Base-by-base conservation (phyloP, 2,113 vertebrate genomes). In the Urocitellus parryii region DNA sequence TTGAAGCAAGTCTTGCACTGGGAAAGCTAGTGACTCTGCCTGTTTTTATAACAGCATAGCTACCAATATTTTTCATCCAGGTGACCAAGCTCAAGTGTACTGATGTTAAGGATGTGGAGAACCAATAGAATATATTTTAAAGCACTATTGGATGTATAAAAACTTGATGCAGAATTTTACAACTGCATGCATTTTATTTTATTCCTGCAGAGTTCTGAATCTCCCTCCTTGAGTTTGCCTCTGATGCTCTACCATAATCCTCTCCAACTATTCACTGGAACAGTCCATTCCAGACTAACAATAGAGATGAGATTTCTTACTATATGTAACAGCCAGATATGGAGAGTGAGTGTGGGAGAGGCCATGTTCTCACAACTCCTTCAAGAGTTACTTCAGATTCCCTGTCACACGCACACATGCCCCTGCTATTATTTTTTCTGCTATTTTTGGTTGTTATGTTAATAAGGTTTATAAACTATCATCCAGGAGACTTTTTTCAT, bases 401-500 rank as follows among this genome's bases (percentile, higher is more conserved):
- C 45, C 78, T 22, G 12, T 6, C 10, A 27, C 16, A 56, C 18
- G 25, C 27, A 32, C 58, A 61, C 22, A 81, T 37, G 12, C 4
- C 51, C 53, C 51, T 58, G 6, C 45, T 82, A 92, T 3, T 4
- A 34, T 53, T 81, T 88, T 81, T 88, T 95, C 61, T 90, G 34
- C 24, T 48, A 11, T 42, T 39, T 92, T 8, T 81, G 27, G 12
- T 61, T 79, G 76, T 76, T 96, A 95, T 27, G 56, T 91, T 72
- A 79, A 77, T 17, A 80, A 91, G 17, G n/a, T 68, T 94, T 77
- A 84, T 81, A 94, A 95, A 87, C 5, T 84, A 29, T 29, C 78
- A 88, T 34, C 17, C 32, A 81, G 18, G 12, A 93, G 48, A 42
- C 14, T 93, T 70, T 87, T 67, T 2, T 48, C 25, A 51, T 74